Evolutionary conservation across 1,140 invertebrate genomes (phyloP).

Genomic region (Aradophagus sp.): DNA sequence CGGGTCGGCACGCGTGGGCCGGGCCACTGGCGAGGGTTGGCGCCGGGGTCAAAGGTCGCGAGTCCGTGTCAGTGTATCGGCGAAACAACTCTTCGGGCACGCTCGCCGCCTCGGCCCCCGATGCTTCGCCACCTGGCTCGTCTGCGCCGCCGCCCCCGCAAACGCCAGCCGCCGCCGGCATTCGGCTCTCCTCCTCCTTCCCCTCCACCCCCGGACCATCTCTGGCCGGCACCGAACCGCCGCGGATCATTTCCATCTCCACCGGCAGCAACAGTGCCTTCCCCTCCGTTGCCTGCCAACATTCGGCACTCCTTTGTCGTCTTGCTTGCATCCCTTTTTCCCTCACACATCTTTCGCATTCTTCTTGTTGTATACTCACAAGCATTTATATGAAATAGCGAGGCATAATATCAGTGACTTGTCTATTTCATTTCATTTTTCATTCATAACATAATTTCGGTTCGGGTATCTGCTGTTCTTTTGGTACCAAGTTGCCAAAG

Average conservation of each 20-base stretch:
- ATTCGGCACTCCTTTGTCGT: constrained; percentile 16
- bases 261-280: constrained; percentile 73
- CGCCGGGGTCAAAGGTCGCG: constrained; percentile 83
- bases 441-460: no score
- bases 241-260: constrained; percentile 75
- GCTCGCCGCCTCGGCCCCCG: constrained; percentile 38
- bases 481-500: no score
- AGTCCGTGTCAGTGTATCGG: constrained; percentile 87
- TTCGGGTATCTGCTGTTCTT: no score
- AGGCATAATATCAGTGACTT: no score
- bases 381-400: background rate
- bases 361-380: background rate
- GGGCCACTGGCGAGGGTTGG: constrained; percentile 77
- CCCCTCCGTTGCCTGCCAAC: constrained; percentile 70
- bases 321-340: constrained; percentile 5
- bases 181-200: no score
- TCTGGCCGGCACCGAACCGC: constrained; percentile 61
- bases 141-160: constrained; percentile 3
- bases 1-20: constrained; percentile 18
- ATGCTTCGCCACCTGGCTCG: constrained; percentile 17
- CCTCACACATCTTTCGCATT: constrained; percentile 9
- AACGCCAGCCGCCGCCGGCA: background rate
- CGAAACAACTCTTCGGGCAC: constrained; percentile 79
- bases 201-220: constrained; percentile 36
- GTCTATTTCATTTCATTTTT: no score